Percentiles rank a stretch among this genome's conserved stretches.
Evolutionary conservation across 2,113 vertebrate species (phyloP).

Genomic region (Bettongia penicillata): DNA sequence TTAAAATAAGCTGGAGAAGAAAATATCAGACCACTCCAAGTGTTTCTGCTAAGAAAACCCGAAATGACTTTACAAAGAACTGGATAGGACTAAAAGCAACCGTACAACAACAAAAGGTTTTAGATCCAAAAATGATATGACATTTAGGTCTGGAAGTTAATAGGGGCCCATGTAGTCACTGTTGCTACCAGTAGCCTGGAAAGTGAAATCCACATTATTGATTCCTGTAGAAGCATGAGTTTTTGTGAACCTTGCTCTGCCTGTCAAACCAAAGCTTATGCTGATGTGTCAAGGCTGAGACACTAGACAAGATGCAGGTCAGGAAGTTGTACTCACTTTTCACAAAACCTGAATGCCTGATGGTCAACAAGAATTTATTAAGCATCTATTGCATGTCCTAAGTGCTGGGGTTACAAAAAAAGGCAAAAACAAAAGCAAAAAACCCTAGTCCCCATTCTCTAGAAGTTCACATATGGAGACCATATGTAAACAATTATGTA

Average conservation of each 20-base stretch:
- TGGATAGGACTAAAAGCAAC: no score
- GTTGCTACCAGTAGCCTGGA: background rate
- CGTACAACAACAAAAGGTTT: no score
- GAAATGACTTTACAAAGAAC: no score
- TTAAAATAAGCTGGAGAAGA: no score
- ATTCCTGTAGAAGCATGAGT: background rate
- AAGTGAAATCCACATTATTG: background rate
- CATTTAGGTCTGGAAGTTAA: background rate
- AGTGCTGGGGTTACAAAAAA: background rate
- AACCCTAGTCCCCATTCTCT: background rate
- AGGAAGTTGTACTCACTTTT: background rate
- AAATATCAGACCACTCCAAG: no score
- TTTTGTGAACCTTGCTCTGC: background rate
- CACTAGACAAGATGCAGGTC: background rate
- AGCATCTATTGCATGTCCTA: background rate
- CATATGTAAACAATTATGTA: background rate
- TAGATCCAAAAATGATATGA: background rate
- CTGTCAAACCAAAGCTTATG: background rate
- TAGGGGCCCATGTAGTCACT: background rate
- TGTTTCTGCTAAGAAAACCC: no score
- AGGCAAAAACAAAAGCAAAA: background rate
- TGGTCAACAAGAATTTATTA: background rate
- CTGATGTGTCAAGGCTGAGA: background rate
- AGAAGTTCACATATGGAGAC: background rate
- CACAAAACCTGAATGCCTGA: background rate